Evolutionary conservation across 1,140 invertebrate species (phyloP), one percentile per base, ranked within the genome.

Genomic region (Polypedilum pembai): DNA sequence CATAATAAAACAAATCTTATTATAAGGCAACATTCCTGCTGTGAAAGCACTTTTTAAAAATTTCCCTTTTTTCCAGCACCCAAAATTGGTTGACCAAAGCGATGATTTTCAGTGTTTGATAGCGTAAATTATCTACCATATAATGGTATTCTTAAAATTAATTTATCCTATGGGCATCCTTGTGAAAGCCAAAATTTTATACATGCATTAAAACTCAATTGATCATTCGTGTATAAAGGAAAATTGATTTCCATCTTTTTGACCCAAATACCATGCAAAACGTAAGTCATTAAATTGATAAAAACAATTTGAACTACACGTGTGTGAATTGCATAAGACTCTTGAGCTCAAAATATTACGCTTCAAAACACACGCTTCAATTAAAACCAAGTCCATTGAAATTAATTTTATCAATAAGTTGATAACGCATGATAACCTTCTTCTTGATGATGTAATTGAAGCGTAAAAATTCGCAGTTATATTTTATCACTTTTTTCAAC

Each of bases 221-320:
- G 86, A 41, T 84, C 82, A 7, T 83, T 10, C 17, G 24, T 8
- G 8, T 56, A 87, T 74, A 89, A 80, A 0, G 87, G 87, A 15
- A 87, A 84, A 77, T 87, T 86, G 41, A 85, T 82, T 1, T 87
- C 88, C 3, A 87, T 85, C 7, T 77, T 79, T 0, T 77, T 77
- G 74, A 91, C 89, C 86, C 88, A 90, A 10, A 83, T 77, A 10
- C 88, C 89, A 78, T 90, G 88, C 75, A 87, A 88, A 79, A 91
- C 89, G 78, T 90, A 91, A 21, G 84, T 81, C 88, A 90, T 90
- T 5, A 91, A 77, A 77, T 90, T 90, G 15, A 91, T 83, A 75
- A 87, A 86, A 78, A 91, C 87, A n/a, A 90, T 78, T 65, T 83
- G 78, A 75, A 83, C 80, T 3, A 82, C 80, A 1, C 89, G 76